Evolutionary conservation across 2,888 invertebrate genomes (phyloP).

Genomic region (Zhengitettix transpicula): DNA sequence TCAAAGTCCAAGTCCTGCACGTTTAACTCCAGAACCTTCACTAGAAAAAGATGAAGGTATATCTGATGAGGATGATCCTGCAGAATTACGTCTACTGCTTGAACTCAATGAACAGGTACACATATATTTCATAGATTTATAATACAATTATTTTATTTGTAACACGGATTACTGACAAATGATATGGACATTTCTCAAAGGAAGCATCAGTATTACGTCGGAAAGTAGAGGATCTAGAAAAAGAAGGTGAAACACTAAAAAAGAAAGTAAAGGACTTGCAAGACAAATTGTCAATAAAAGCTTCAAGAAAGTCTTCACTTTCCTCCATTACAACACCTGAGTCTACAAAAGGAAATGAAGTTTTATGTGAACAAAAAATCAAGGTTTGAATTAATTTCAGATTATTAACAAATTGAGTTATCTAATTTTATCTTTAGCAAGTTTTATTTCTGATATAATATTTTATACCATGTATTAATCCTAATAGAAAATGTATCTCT

Average conservation of each 20-base stretch:
- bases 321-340: slow-evolving; percentile 10
- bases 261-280: slow-evolving; percentile 62
- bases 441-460: neutral
- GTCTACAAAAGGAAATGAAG: slow-evolving; percentile 28
- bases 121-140: neutral
- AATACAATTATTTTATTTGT: neutral
- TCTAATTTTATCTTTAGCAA: neutral
- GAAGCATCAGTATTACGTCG: slow-evolving; percentile 68
- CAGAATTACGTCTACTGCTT: slow-evolving; percentile 66
- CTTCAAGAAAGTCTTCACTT: slow-evolving; percentile 15
- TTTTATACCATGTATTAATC: neutral
- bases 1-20: slow-evolving; percentile 38
- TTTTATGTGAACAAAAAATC: slow-evolving; percentile 45
- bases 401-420: too few species aligned
- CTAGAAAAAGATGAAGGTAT: slow-evolving; percentile 57
- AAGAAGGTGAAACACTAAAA: slow-evolving; percentile 54
- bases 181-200: slow-evolving; percentile 22
- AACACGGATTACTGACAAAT: neutral
- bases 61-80: slow-evolving; percentile 64
- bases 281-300: slow-evolving; percentile 42
- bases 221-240: slow-evolving; percentile 71
- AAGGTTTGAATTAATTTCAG: slow-evolving; percentile 27
- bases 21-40: slow-evolving; percentile 43
- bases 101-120: slow-evolving; percentile 70
- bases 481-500: slow-evolving; percentile 13